Base-by-base conservation (phyloP, 2,888 invertebrate species). In the Sialis lutaria region DNA sequence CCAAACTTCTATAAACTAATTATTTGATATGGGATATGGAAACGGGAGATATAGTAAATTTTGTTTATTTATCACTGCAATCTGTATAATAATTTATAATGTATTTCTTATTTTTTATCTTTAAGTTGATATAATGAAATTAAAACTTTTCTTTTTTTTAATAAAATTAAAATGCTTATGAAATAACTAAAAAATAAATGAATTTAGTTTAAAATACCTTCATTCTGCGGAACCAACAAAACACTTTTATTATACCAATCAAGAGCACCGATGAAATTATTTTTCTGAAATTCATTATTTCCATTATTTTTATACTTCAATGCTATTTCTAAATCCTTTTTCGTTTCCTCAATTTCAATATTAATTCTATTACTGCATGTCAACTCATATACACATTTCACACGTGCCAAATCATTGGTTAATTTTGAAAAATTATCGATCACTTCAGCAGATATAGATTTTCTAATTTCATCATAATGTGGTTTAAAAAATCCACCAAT, bases 181-280 rank as follows among this genome's bases (percentile, higher is more conserved):
- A 22, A 22, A 22, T 4, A 22, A 22, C 4, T 22, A 33, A n/a
- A 44, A 13, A 40, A 8, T n/a, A n/a, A 8, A 32, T 35, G 45
- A 3, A 32, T 39, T 34, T 48, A 12, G 44, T 34, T 42, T 47
- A 32, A 68, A 70, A 70, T 67, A 85, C 86, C 74, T 64, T 76
- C 72, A 55, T 75, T 74, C 49, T 72, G 70, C 8, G 86, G 85
- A 59, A 79, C 69, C 44, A 73, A 65, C 30, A 81, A 62, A 58
- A 84, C 78, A 52, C 79, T 79, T 54, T 74, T 72, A 49, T 77
- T 79, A 62, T 89, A 90, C 40, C 75, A 61, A 33, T 75, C 67
- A 59, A 86, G 65, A 1, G 89, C 83, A 54, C 72, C 74, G 33
- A 63, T 58, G 70, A 78, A 84, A 53, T 83, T 74, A 46, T 79